phyloP scores from a whole-genome alignment of 2,113 vertebrate genomes.

The Sula dactylatra region DNA sequence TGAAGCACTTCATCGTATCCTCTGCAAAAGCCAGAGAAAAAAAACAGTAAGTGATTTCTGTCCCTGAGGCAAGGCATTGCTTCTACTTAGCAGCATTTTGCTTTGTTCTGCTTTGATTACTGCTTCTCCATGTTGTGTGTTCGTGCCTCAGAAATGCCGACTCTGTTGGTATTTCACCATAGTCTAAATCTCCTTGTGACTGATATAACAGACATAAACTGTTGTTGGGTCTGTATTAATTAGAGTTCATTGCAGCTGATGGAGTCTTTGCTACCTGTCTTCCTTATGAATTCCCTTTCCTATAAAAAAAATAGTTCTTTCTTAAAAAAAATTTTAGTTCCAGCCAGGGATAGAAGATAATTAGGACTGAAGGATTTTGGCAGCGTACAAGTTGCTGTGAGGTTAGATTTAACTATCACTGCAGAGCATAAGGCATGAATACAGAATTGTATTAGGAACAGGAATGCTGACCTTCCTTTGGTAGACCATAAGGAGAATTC shows the following conservation, averaged over 20 bases:
- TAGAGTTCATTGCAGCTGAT: background rate
- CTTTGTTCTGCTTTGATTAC: background rate
- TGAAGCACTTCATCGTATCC: background rate
- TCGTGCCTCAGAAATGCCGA: background rate
- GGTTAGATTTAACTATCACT: background rate
- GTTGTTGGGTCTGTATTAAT: background rate
- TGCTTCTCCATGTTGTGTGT: background rate
- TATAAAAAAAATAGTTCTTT: background rate
- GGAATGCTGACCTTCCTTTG: background rate
- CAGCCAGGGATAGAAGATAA: background rate
- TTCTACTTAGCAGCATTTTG: background rate
- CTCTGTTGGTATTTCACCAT: background rate
- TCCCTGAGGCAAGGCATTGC: background rate
- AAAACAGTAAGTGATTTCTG: conserved; percentile 1
- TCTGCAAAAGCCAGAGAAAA: background rate
- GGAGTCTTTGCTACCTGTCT: background rate
- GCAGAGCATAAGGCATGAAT: background rate
- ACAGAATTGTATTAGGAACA: background rate
- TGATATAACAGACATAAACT: background rate
- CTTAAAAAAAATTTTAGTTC: background rate
- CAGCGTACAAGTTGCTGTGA: background rate
- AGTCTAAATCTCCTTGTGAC: background rate
- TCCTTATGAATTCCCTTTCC: background rate
- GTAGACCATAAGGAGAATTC: background rate
- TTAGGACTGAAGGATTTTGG: background rate